Evolutionary conservation across 2,113 vertebrate species (phyloP), one percentile per base, ranked within the genome.

Genomic region (Trogon surrucura): DNA sequence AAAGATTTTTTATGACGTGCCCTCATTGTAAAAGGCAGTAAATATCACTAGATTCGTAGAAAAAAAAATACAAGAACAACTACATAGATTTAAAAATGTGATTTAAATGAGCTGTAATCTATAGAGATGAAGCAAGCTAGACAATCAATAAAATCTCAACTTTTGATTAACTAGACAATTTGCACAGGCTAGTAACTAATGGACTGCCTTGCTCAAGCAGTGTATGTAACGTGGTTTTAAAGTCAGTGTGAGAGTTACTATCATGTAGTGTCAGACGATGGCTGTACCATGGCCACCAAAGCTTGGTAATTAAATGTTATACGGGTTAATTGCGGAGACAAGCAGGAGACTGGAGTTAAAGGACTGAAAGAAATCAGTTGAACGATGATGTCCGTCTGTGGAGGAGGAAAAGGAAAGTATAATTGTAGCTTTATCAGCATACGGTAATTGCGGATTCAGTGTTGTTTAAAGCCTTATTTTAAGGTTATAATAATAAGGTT

Each of bases 301-400:
- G 67, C 27, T 92, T 80, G 57, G 19, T 78, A 96, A 92, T 91
- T 97, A 95, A 94, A 90, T 92, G 88, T 48, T 90, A 69, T 53
- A 50, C 38, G 91, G 67, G 81, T 97, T 97, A 97, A 96, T 97
- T 96, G 90, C 80, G 74, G 91, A 74, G 23, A 91, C 38, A 65
- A 85, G 36, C 81, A 85, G 71, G 83, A 91, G 74, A 90, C 30
- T 38, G n/a, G 21, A 85, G 77, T 83, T 67, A 80, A 80, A 92
- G 91, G 81, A 93, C 73, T 86, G 83, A 93, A 93, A 77, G 50
- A 29, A 85, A 74, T 89, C 53, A 61, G 29, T 9, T 69, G 34
- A 88, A 95, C 72, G 56, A 65, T 32, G 14, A 30, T 88, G 44
- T 87, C 75, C 36, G 11, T 81, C 50, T 86, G 22, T 9, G 6